Conservation (phyloP, 2,113 vertebrate species). For the Pampusana beccarii region DNA sequence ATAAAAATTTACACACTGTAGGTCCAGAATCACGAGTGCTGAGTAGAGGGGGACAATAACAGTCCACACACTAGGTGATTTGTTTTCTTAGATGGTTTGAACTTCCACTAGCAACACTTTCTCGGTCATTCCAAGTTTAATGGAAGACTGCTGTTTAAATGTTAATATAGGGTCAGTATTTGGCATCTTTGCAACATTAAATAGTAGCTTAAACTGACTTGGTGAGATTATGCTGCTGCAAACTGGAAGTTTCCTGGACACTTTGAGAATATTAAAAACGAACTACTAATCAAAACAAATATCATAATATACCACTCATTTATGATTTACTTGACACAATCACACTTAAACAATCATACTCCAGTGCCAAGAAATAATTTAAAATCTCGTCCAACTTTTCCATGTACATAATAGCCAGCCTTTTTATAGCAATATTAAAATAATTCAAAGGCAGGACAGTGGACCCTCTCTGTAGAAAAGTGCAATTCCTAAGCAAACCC, state of each 20-base stretch:
- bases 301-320: not conserved
- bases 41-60: not conserved
- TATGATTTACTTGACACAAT: not conserved
- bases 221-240: not conserved
- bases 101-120: not conserved
- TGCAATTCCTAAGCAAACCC: not conserved
- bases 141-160: not conserved
- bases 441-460: not conserved
- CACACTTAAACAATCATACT: not conserved
- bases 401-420: not conserved
- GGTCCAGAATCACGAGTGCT: not conserved
- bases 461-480: not conserved
- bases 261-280: not conserved
- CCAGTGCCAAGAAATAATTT: not conserved
- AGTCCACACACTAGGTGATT: not conserved
- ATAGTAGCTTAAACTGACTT: not conserved
- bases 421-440: not conserved
- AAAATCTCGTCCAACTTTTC: not conserved
- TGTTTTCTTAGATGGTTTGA: not conserved
- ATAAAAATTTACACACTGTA: not conserved
- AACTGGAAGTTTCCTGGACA: not conserved
- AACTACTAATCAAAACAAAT: not conserved
- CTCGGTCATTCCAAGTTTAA: not conserved
- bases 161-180: not conserved
- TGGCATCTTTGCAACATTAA: not conserved